A percentile compares a stretch with the other conserved stretches of the same genome.
phyloP scores from a whole-genome alignment of 1,140 invertebrate species.

The Bathynomus jamesi region DNA sequence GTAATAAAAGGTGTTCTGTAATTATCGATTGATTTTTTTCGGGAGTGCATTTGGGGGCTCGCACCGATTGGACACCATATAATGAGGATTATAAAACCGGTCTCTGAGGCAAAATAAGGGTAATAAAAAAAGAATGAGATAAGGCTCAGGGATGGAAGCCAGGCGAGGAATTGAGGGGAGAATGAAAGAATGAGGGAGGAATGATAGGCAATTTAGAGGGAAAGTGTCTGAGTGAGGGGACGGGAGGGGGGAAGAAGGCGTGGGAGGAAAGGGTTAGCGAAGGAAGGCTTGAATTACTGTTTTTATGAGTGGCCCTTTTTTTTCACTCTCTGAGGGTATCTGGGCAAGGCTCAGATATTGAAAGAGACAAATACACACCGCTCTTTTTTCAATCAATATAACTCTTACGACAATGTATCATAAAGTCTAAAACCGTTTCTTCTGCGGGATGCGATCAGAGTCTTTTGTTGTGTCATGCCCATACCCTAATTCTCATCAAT shows the following conservation, averaged over 20 bases:
- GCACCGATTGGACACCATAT: too few relatives aligned
- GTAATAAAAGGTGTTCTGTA: too few relatives aligned
- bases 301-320: slow-evolving; percentile 30
- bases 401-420: too few relatives aligned
- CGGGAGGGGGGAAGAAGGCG: slow-evolving; percentile 2
- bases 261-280: slow-evolving; percentile 18
- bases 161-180: background rate
- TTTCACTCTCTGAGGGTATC: slow-evolving; percentile 16
- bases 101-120: background rate
- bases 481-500: slow-evolving; percentile 33
- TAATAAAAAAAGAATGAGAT: background rate
- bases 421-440: too few relatives aligned
- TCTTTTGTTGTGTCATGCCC: too few relatives aligned
- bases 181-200: background rate
- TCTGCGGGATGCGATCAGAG: too few relatives aligned
- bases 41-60: too few relatives aligned
- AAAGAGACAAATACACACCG: background rate
- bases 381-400: too few relatives aligned
- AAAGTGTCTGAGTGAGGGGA: slow-evolving; percentile 2
- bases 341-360: background rate
- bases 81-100: slow-evolving; percentile 1
- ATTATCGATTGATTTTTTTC: too few relatives aligned
- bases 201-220: background rate
- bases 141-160: background rate
- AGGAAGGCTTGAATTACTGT: slow-evolving; percentile 33